Evolutionary conservation across 1,140 invertebrate species (phyloP), one percentile per base, ranked within the genome.

Genomic region (Teleopsis dalmanni): DNA sequence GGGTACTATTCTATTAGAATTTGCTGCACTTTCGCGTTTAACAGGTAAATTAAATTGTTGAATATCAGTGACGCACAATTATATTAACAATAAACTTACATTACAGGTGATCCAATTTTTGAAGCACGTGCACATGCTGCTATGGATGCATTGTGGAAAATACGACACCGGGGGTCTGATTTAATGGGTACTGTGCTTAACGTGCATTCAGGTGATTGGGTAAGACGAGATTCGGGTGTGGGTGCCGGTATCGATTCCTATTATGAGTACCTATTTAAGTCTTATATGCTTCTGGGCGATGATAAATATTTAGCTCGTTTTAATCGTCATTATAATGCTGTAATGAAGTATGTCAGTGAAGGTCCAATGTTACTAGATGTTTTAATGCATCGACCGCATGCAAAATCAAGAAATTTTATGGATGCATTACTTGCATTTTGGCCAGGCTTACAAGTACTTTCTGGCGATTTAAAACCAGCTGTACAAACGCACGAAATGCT

Each of bases 231-330:
- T 70, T 91, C 91, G 23, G 94, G 95, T 3, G 93, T 98, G 16
- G 96, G 96, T n/a, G 96, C 95, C 33, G 95, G 96, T 9, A 98
- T 98, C 55, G 95, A 99, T 72, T 97, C 93, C 0, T 99, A 98
- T 71, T 98, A 98, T 71, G 95, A 98, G 72, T 99, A 99, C 72
- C 90, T 92, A 55, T 78, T 98, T 14, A 98, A 98, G 73, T 93
- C 93, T 0, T 88, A 88, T 60, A 85, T 88, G 54, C 73, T 89
- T 51, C 73, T 88, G 3, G 85, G 94, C 73, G 66, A 95, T 82
- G 78, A 92, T 83, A 86, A 86, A 54, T 98, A 97, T 74, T 74
- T 97, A 50, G 83, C 87, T 19, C 76, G 94, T 48, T 98, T 98
- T 70, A 95, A 95, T 69, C 85, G 86, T 65, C 95, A 99, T 75